Conservation (phyloP, 1,140 invertebrate species). For the Agrilus planipennis region DNA sequence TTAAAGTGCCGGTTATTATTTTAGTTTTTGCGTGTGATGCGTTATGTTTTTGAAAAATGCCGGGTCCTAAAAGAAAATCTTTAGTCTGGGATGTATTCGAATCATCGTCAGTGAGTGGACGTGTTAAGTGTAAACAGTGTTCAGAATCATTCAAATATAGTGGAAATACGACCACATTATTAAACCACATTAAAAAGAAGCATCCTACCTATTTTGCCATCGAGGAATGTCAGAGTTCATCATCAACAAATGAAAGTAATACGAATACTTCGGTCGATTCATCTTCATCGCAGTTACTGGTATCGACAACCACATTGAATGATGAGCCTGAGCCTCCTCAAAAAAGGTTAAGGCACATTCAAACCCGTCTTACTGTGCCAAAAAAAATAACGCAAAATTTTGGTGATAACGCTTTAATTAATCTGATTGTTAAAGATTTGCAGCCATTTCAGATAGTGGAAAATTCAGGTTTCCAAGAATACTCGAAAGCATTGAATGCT, state of each 20-base stretch:
- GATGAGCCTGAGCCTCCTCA: neutral
- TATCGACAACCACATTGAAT: neutral
- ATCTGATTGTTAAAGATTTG: neutral
- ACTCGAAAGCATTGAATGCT: conserved; percentile 15
- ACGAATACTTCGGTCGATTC: neutral
- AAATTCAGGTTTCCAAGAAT: conserved; percentile 19
- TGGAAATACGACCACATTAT: neutral
- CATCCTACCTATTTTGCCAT: neutral
- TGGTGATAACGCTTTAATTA: neutral
- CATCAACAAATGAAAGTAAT: neutral
- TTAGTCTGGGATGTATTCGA: neutral
- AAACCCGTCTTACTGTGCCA: neutral
- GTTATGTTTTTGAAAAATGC: neutral
- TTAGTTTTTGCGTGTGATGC: too few relatives aligned
- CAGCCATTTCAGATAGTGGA: neutral
- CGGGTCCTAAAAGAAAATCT: neutral
- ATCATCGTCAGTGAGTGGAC: neutral
- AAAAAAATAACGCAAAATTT: neutral
- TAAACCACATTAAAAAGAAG: neutral
- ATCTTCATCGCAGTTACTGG: neutral
- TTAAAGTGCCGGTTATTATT: too few relatives aligned
- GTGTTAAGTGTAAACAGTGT: neutral
- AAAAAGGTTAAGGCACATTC: too few relatives aligned
- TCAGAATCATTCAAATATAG: neutral
- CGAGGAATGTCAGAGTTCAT: neutral